phyloP scores from a whole-genome alignment of 1,140 invertebrate species.

The Aethina tumida region DNA sequence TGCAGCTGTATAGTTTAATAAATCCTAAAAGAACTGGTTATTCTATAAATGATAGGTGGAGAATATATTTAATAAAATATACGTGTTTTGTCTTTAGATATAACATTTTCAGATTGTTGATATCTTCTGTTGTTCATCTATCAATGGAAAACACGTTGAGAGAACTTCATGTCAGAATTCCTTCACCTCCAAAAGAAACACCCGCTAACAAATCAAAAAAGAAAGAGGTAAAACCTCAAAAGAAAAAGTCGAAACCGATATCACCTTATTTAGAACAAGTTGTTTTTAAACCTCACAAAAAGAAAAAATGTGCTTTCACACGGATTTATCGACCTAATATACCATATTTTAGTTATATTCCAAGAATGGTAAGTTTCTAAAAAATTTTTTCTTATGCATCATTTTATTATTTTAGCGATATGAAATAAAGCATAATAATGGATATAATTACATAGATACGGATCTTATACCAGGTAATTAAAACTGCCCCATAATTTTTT shows the following conservation, averaged over 20 bases:
- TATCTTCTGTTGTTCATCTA: slow-evolving; percentile 30
- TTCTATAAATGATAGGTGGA: slow-evolving; percentile 17
- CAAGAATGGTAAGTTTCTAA: too few species aligned
- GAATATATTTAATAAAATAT: too few species aligned
- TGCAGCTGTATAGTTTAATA: slow-evolving; percentile 28
- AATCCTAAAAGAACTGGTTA: slow-evolving; percentile 18
- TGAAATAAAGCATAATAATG: too few species aligned
- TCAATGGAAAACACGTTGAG: slow-evolving; percentile 25
- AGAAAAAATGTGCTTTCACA: too few species aligned
- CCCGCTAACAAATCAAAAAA: slow-evolving; percentile 1
- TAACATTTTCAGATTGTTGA: slow-evolving; percentile 22
- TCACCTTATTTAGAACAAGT: slow-evolving; percentile 27
- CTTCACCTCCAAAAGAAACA: slow-evolving; percentile 26
- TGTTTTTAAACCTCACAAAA: slow-evolving; percentile 19
- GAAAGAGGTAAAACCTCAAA: slow-evolving; percentile 7
- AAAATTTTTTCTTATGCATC: too few species aligned
- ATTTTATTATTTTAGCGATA: too few species aligned
- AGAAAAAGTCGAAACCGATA: slow-evolving; percentile 1
- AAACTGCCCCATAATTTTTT: too few species aligned
- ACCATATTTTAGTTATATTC: too few species aligned
- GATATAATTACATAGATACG: too few species aligned
- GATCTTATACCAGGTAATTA: too few species aligned
- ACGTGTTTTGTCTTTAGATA: slow-evolving; percentile 5
- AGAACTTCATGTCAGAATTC: slow-evolving; percentile 31
- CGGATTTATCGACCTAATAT: too few species aligned